A percentile compares a stretch with the other conserved stretches of the same genome.
Evolutionary conservation across 2,888 invertebrate genomes (phyloP).

Genomic region (Andrena chrysosceles): DNA sequence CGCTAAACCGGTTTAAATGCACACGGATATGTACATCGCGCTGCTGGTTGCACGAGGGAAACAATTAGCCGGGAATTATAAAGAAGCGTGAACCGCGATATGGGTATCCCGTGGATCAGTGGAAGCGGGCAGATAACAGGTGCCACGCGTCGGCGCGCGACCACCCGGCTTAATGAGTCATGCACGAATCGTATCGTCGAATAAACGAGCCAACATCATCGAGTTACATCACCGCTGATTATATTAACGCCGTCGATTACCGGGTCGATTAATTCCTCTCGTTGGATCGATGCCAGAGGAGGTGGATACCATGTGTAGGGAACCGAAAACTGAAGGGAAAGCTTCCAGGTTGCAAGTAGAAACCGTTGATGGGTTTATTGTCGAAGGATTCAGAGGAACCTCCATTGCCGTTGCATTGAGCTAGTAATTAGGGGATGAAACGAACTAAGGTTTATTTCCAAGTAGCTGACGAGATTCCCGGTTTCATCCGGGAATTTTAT

Average conservation of each 20-base stretch:
- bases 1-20: neutral
- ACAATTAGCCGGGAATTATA: conserved; percentile 7
- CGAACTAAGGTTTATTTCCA: no score
- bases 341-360: no score
- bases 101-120: neutral
- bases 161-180: conserved; percentile 33
- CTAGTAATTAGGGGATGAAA: no score
- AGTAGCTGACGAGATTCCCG: no score
- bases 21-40: no score
- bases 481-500: no score
- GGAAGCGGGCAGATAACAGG: conserved; percentile 36
- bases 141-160: conserved; percentile 20
- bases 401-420: no score
- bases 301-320: no score
- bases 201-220: conserved; percentile 33
- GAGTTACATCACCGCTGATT: conserved; percentile 36
- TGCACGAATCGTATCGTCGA: conserved; percentile 21
- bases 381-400: no score
- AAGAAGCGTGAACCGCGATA: conserved; percentile 9
- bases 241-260: conserved; percentile 36
- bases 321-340: no score
- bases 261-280: conserved; percentile 38
- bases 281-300: neutral
- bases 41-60: neutral
- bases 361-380: no score